These are phyloP conservation scores for Scaptomyza tumidula DNA, from an alignment of 2,888 invertebrate genomes.

Conservation along the genomic window DNA sequence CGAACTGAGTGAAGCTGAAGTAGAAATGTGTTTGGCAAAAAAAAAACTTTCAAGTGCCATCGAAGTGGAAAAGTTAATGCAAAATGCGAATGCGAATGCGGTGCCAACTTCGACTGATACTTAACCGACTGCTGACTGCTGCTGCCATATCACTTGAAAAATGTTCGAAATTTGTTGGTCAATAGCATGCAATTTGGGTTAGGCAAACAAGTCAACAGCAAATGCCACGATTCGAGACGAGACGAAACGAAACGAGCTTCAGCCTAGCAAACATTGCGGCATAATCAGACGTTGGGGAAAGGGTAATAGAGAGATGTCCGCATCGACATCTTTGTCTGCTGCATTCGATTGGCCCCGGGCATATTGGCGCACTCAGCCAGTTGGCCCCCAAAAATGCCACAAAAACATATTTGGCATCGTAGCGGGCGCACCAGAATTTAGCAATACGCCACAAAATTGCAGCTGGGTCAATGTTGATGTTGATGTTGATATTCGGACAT, in stretches of 20 bases:
- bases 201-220: conserved; percentile 68
- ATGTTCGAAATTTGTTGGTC: conserved; percentile 64
- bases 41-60: conserved; percentile 65
- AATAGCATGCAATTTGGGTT: conserved; percentile 77
- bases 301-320: conserved; percentile 1
- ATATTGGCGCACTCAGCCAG: conserved; percentile 52
- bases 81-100: conserved; percentile 45
- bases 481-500: conserved; percentile 57
- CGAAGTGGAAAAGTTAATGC: conserved; percentile 53
- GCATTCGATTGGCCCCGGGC: conserved; percentile 65
- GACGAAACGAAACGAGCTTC: neutral
- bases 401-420: conserved; percentile 74
- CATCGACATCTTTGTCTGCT: conserved; percentile 51
- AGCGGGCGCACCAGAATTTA: conserved; percentile 22
- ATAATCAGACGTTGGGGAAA: conserved; percentile 57
- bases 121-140: conserved; percentile 7
- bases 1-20: conserved; percentile 33
- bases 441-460: conserved; percentile 47
- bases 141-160: conserved; percentile 53
- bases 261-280: conserved; percentile 67
- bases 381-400: conserved; percentile 71
- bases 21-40: conserved; percentile 33
- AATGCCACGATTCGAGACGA: neutral
- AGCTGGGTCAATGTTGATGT: conserved; percentile 65
- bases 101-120: conserved; percentile 30